These are phyloP conservation scores for Andrena bucephala DNA, from an alignment of 2,888 invertebrate genomes.

Conservation along the genomic window DNA sequence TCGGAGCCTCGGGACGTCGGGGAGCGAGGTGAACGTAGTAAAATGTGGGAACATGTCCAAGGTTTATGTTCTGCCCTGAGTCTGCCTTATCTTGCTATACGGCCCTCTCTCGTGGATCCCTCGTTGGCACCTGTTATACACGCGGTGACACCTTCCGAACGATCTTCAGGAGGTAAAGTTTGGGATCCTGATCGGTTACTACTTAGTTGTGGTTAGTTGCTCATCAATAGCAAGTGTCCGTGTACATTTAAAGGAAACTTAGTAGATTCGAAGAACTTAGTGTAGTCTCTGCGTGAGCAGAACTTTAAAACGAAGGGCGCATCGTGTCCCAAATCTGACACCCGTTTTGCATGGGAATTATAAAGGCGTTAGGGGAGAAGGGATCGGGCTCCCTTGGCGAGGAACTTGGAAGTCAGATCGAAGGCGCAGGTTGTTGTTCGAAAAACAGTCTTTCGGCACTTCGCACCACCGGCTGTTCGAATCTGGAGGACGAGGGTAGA, in stretches of 20 bases:
- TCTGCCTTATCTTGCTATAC: neutral
- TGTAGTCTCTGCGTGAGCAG: no score
- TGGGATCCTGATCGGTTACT: no score
- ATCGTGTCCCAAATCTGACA: neutral
- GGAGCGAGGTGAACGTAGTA: neutral
- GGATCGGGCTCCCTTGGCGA: neutral
- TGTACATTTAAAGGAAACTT: no score
- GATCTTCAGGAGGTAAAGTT: neutral
- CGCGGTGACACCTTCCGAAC: neutral
- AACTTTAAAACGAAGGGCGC: no score
- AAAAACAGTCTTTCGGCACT: slow-evolving; percentile 67
- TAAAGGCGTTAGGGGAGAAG: slow-evolving; percentile 33
- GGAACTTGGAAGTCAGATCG: slow-evolving; percentile 54
- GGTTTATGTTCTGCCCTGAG: neutral
- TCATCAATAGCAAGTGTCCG: no score
- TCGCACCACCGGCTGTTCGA: slow-evolving; percentile 69
- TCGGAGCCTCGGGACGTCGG: neutral
- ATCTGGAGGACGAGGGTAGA: slow-evolving; percentile 50
- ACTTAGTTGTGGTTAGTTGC: no score
- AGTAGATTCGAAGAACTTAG: no score
- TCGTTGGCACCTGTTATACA: neutral
- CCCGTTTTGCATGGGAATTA: slow-evolving; percentile 36
- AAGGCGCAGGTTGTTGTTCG: slow-evolving; percentile 65
- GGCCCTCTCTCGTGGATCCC: neutral
- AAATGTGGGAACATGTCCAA: slow-evolving; percentile 7